Evolutionary conservation across 1,140 invertebrate species (phyloP).

Genomic region (Caenorhabditis briggsae): DNA sequence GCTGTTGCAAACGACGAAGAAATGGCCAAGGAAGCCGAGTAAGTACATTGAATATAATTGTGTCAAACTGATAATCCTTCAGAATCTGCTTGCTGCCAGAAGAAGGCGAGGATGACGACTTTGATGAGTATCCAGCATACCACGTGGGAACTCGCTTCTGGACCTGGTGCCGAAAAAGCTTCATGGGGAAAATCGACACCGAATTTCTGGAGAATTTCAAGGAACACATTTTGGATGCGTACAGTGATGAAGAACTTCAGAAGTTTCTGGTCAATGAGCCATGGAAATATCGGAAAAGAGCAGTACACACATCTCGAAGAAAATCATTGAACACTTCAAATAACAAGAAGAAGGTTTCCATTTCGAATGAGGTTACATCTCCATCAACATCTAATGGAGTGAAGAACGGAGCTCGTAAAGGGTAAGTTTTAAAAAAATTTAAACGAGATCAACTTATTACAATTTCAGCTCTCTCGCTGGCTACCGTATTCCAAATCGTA

Average conservation of each 20-base stretch:
- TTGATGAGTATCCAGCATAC: conserved; percentile 38
- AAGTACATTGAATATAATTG: no score
- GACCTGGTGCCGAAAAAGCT: conserved; percentile 43
- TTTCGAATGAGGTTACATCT: conserved; percentile 3
- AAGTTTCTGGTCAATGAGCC: conserved; percentile 38
- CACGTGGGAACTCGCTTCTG: conserved; percentile 37
- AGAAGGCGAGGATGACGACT: conserved; percentile 32
- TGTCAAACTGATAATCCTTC: no score
- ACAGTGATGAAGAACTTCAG: conserved; percentile 20
- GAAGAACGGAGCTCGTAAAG: background rate
- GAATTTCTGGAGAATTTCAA: conserved; percentile 28
- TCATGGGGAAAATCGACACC: conserved; percentile 11
- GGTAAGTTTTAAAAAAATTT: conserved; percentile 6
- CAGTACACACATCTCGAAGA: background rate
- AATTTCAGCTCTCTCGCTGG: conserved; percentile 23
- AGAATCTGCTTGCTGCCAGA: conserved; percentile 40
- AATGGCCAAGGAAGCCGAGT: background rate
- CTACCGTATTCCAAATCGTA: conserved; percentile 19
- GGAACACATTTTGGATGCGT: background rate
- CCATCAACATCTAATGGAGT: background rate
- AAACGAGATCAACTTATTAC: background rate
- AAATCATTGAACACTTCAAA: background rate
- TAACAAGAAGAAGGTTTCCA: conserved; percentile 9
- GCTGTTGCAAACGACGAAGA: background rate
- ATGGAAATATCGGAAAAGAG: conserved; percentile 37